Evolutionary conservation across 2,113 vertebrate genomes (phyloP), one percentile per base, ranked within the genome.

Genomic region (Microcebus jonahi): DNA sequence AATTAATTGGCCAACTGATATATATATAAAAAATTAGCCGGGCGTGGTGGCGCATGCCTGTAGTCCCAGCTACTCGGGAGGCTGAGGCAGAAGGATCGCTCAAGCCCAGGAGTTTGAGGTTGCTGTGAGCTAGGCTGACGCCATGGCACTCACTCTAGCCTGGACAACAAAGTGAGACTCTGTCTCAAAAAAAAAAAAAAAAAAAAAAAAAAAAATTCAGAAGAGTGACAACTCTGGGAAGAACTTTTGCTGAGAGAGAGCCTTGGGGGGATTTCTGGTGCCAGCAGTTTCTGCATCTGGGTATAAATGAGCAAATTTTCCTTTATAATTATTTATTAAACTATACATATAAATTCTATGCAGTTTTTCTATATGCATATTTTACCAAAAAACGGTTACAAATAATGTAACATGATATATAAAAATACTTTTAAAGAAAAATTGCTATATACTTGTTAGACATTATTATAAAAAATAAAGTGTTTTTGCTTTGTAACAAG

Each of bases 341-440:
- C 20, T 88, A 27, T 21, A 53, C 11, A n/a, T 25, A n/a, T 2
- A 61, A 55, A 90, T 14, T 88, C 29, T 25, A 75, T 84, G 57
- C 18, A 42, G 39, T 86, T 88, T 77, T 73, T 55, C 65, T 63
- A 2, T 80, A 57, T 77, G 7, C 75, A 29, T 83, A 90, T 59
- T 90, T 96, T 27, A 34, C 13, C 90, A 85, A 68, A 90, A 45
- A 87, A 87, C 15, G 0, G 1, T 70, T 70, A 63, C 65, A 80
- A 91, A 67, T n/a, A 85, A 53, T 65, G 11, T 20, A 8, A 77
- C 55, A 11, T 39, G 25, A 10, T 39, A 89, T 59, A 77, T 53
- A 77, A 92, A 90, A 88, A 84, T 79, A 94, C 11, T 97, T 96
- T 48, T 57, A 61, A 83, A 77, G 45, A 42, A 93, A 67, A 65